Conservation (phyloP, 2,113 vertebrate species). For the Bungarus multicinctus region DNA sequence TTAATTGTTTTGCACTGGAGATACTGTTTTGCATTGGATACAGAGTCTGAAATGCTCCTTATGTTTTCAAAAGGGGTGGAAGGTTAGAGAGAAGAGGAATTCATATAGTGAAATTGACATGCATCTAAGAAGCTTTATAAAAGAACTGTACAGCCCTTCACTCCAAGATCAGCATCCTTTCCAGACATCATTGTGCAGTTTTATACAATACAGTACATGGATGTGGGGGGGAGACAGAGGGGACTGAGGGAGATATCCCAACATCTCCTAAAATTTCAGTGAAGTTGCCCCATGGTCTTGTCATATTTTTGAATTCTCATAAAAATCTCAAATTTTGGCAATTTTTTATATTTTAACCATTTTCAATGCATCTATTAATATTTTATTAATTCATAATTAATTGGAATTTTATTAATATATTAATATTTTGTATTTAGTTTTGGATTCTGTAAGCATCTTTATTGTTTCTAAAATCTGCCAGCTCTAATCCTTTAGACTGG, state of each 20-base stretch:
- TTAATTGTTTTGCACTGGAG: not conserved
- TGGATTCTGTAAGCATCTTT: not conserved
- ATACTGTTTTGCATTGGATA: not conserved
- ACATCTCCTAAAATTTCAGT: no score
- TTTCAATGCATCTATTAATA: not conserved
- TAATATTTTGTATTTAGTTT: not conserved
- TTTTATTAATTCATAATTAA: no score
- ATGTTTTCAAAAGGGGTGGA: not conserved
- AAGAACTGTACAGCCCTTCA: not conserved
- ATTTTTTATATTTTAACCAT: not conserved
- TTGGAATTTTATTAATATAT: no score
- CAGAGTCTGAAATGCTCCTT: not conserved
- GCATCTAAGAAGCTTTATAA: not conserved
- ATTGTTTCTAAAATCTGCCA: not conserved
- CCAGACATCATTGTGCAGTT: not conserved
- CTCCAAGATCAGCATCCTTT: not conserved
- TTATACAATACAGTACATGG: not conserved
- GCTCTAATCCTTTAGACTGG: not conserved
- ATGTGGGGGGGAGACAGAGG: rapidly evolving
- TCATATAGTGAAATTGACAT: not conserved
- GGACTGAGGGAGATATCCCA: not conserved
- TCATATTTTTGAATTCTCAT: not conserved
- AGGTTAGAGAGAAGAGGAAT: not conserved
- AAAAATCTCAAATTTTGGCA: no score
- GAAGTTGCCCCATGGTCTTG: not conserved